A percentile compares a stretch with the other conserved stretches of the same genome.
phyloP scores from a whole-genome alignment of 2,797 vertebrate genomes.

The Cichlasoma orientale region DNA sequence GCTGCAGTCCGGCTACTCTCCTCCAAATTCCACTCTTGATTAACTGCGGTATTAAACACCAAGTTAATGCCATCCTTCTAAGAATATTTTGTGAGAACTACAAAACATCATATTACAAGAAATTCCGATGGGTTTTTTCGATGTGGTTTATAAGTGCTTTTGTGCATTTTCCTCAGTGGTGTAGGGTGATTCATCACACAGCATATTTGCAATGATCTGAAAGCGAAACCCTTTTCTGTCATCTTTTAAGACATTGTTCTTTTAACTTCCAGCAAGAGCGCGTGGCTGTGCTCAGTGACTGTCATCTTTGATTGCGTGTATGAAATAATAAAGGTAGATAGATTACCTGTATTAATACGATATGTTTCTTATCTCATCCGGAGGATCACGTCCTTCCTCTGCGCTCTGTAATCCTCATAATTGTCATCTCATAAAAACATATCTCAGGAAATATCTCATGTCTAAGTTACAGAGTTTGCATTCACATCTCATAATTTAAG shows the following conservation, averaged over 20 bases:
- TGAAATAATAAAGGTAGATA: neutral
- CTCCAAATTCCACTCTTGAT: too few relatives aligned
- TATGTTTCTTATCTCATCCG: neutral
- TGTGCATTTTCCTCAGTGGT: neutral
- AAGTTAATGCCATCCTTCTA: too few relatives aligned
- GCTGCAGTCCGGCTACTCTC: too few relatives aligned
- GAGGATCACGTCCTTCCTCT: neutral
- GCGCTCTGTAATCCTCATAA: neutral
- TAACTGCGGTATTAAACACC: too few relatives aligned
- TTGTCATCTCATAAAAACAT: neutral
- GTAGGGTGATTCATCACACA: neutral
- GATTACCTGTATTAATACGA: neutral
- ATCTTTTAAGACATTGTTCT: neutral
- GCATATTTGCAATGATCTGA: neutral
- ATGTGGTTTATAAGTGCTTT: too few relatives aligned
- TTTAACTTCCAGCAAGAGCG: neutral
- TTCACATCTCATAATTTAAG: neutral
- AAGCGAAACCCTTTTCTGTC: neutral
- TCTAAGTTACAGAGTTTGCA: neutral
- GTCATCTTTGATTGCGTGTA: neutral
- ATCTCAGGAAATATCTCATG: conserved; percentile 7
- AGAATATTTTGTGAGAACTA: too few relatives aligned
- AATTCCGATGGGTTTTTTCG: too few relatives aligned
- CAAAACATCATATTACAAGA: too few relatives aligned
- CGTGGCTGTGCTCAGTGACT: fast-evolving